Percentiles rank a stretch among this genome's conserved stretches.
phyloP scores from a whole-genome alignment of 2,113 vertebrate species.

The Ctenodactylus gundi region DNA sequence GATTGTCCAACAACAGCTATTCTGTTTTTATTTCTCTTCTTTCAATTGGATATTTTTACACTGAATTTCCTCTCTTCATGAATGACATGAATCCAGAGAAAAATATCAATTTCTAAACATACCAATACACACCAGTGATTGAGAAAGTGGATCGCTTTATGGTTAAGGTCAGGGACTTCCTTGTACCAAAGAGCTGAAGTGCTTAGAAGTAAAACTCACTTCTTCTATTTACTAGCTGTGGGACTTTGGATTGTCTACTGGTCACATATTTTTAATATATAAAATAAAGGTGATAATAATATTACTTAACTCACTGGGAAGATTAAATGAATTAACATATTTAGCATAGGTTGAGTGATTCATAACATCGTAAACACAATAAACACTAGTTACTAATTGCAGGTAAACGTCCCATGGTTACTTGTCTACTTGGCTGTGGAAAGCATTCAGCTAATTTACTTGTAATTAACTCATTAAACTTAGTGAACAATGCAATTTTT shows the following conservation, averaged over 20 bases:
- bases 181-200: not conserved
- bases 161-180: not conserved
- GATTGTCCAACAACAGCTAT: not conserved
- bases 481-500: constrained; percentile 1
- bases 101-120: not conserved
- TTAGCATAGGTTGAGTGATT: not conserved
- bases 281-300: not conserved
- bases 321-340: not conserved
- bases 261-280: not conserved
- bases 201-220: not conserved
- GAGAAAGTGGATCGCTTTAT: not conserved
- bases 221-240: not conserved
- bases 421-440: not conserved
- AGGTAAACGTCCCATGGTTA: not conserved
- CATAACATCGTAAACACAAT: not conserved
- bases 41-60: not conserved
- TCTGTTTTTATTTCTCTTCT: not conserved
- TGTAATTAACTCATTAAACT: constrained; percentile 9
- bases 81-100: not conserved
- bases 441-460: not conserved
- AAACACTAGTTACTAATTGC: not conserved
- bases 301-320: not conserved
- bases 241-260: not conserved
- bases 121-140: not conserved
- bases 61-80: not conserved